These are phyloP conservation scores for Hermaeophaga mercurialis DNA, from an alignment of 2,888 invertebrate species.

Conservation along the genomic window DNA sequence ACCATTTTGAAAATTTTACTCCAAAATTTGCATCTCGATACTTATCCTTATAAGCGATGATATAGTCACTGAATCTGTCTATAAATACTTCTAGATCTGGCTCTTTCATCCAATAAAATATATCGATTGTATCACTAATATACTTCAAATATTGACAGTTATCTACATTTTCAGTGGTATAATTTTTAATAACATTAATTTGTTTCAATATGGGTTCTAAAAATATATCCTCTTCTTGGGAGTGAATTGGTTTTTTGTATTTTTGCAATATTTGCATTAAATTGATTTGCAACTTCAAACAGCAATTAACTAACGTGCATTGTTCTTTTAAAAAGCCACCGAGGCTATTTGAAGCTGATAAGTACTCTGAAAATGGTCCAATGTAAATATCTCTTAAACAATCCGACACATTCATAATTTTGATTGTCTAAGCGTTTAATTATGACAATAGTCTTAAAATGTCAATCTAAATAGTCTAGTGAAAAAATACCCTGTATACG, in stretches of 20 bases:
- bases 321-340: constrained; percentile 80
- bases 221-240: constrained; percentile 31
- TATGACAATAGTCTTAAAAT: not conserved
- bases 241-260: constrained; percentile 35
- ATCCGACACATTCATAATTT: constrained; percentile 39
- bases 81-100: constrained; percentile 31
- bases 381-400: constrained; percentile 42
- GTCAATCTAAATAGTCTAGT: too few species aligned
- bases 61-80: constrained; percentile 21
- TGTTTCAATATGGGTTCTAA: constrained; percentile 33
- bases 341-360: constrained; percentile 73
- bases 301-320: constrained; percentile 74
- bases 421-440: constrained; percentile 15
- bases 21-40: constrained; percentile 24
- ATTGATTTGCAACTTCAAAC: constrained; percentile 65
- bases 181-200: constrained; percentile 28
- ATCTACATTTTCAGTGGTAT: constrained; percentile 21
- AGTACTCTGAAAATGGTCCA: constrained; percentile 73
- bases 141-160: constrained; percentile 27
- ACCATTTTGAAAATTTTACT: constrained; percentile 29
- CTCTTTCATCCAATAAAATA: constrained; percentile 36
- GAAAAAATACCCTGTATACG: too few species aligned
- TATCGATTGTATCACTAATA: constrained; percentile 30
- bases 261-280: constrained; percentile 32
- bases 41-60: constrained; percentile 25